Evolutionary conservation across 2,888 invertebrate species (phyloP).

Genomic region (Nomada fucata): DNA sequence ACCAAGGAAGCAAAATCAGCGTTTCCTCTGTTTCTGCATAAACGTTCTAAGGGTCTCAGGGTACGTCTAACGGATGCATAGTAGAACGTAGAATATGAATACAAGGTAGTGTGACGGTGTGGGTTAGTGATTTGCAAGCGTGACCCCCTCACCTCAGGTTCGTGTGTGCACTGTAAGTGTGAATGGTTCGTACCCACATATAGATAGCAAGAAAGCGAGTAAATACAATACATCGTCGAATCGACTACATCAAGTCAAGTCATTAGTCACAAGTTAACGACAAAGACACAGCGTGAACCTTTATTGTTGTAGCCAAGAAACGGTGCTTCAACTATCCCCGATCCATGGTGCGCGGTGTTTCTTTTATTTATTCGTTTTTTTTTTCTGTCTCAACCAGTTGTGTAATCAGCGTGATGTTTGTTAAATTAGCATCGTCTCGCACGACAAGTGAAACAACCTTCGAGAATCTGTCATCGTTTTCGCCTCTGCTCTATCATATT

Average conservation of each 20-base stretch:
- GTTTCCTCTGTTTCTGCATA: not conserved
- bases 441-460: conserved; percentile 12
- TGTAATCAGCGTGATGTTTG: conserved; percentile 47
- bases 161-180: conserved; percentile 49
- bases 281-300: conserved; percentile 47
- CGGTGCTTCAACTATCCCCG: conserved; percentile 54
- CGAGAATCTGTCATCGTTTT: conserved; percentile 43
- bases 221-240: conserved; percentile 43
- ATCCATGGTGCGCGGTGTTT: conserved; percentile 61
- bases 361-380: not conserved
- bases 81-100: not conserved
- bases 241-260: conserved; percentile 10
- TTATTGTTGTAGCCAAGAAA: conserved; percentile 21
- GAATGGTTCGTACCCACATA: conserved; percentile 30
- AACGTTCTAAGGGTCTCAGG: not conserved
- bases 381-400: conserved; percentile 24
- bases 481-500: conserved; percentile 25
- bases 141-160: conserved; percentile 53
- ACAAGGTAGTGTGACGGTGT: conserved; percentile 19
- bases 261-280: conserved; percentile 27
- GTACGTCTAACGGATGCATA: conserved; percentile 48
- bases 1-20: not conserved
- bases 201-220: conserved; percentile 55
- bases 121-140: conserved; percentile 61
- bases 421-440: conserved; percentile 35